Base-by-base conservation (phyloP, 2,113 vertebrate genomes). In the Loxodonta africana region DNA sequence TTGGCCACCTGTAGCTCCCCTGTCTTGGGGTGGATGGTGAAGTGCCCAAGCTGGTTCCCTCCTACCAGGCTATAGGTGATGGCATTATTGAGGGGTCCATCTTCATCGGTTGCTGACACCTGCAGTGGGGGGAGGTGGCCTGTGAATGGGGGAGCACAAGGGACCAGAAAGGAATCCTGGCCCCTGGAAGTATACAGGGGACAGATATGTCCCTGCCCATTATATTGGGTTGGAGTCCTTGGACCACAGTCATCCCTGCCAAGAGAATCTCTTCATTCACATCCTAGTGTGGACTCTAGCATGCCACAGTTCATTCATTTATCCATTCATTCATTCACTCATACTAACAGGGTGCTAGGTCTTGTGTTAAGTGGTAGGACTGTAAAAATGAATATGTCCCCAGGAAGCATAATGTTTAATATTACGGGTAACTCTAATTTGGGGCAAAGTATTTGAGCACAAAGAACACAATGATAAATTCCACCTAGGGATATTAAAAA, bases 101-200 rank as follows among this genome's bases (percentile, higher is more conserved):
- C 99, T 57, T 97, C 97, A 90, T 99, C 99, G 21, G 98, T 98
- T 30, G 99, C 99, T 53, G 99, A 99, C 20, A 99, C 99, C 99
- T 99, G 95, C 90, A 78, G 88, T 17, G 41, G 51, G 2, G 44
- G 37, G 17, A 44, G 5, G 21, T 44, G 30, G 51, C 44, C 33
- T 57, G 8, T 92, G 18, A 94, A 44, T 67, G n/a, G 20, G 77
- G n/a, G 57, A 30, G 57, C 12, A 69, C 53, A 41, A 71, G 26
- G 33, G 20, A 37, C 51, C 6, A 76, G 83, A 78, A 63, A 57
- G 65, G 57, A 77, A 33, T 41, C 23, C 41, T 53, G 33, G 26
- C 5, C 30, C 48, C 33, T 51, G 21, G 37, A 67, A 69, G 17
- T 4, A 7, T 17, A 82, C 6, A 0, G 23, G 20, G 10, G 25